These are phyloP conservation scores for Sebastes jordani DNA, from an alignment of 2,797 vertebrate genomes.

Conservation along the genomic window DNA sequence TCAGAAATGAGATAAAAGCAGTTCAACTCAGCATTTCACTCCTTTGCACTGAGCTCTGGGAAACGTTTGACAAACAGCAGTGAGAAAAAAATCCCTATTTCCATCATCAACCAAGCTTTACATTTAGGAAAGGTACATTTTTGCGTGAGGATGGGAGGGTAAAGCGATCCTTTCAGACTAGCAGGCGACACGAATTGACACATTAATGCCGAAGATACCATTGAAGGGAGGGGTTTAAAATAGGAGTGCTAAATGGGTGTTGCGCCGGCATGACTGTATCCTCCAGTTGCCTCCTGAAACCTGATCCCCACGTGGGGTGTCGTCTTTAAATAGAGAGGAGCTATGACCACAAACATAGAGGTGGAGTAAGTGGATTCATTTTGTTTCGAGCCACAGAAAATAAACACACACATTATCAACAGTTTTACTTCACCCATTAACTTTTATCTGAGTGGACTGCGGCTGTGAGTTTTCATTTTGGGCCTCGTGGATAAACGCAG, in stretches of 20 bases:
- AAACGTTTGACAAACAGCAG: not conserved
- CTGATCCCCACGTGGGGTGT: conserved; percentile 33
- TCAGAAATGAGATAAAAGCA: not conserved
- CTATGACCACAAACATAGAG: conserved; percentile 32
- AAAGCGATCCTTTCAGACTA: conserved; percentile 31
- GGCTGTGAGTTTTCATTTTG: conserved; percentile 5
- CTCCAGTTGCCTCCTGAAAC: conserved; percentile 66
- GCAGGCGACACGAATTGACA: conserved; percentile 53
- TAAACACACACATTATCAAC: not conserved
- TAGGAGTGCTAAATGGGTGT: conserved; percentile 59
- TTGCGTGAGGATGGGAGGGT: not conserved
- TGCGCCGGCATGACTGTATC: conserved; percentile 49
- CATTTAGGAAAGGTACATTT: not conserved
- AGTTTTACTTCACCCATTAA: not conserved
- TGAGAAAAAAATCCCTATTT: not conserved
- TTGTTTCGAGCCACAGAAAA: not conserved
- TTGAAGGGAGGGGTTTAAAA: conserved; percentile 60
- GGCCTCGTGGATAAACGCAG: not conserved
- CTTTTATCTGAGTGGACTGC: not conserved
- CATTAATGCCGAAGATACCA: conserved; percentile 53
- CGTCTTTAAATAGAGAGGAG: conserved; percentile 62
- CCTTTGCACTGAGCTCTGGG: not conserved
- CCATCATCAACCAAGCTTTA: not conserved
- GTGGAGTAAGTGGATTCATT: not conserved
- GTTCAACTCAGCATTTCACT: not conserved